Percentiles rank a stretch among this genome's conserved stretches.
phyloP scores from a whole-genome alignment of 1,140 invertebrate species.

The Eumeta japonica region DNA sequence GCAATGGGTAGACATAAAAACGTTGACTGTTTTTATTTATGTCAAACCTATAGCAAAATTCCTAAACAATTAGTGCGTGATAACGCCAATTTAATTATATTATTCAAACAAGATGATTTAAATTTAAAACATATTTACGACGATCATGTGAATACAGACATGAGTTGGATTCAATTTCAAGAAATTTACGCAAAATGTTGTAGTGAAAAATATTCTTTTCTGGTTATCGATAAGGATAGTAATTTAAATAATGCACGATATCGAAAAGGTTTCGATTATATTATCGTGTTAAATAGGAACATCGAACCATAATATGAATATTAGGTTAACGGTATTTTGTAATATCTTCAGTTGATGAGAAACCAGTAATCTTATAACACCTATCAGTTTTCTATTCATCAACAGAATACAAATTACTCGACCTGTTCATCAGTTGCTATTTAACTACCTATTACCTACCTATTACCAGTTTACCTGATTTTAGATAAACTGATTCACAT shows the following conservation, averaged over 20 bases:
- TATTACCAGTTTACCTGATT: too few relatives aligned
- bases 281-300: constrained; percentile 2
- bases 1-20: constrained; percentile 34
- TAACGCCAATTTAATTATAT: constrained; percentile 35
- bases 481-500: too few relatives aligned
- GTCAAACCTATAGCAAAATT: constrained; percentile 37
- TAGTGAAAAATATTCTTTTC: constrained; percentile 20
- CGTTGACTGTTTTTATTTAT: constrained; percentile 31
- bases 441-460: too few relatives aligned
- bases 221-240: constrained; percentile 27
- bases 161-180: constrained; percentile 29
- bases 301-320: too few relatives aligned
- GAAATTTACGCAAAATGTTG: constrained; percentile 25
- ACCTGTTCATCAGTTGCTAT: background rate
- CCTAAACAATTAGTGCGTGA: constrained; percentile 45
- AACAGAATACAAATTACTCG: background rate
- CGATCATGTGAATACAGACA: constrained; percentile 38
- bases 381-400: background rate
- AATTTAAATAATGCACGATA: constrained; percentile 22
- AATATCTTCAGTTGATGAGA: too few relatives aligned
- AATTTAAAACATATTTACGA: constrained; percentile 45
- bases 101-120: constrained; percentile 46
- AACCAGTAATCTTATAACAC: too few relatives aligned
- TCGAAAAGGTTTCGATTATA: constrained; percentile 24
- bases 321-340: too few relatives aligned